phyloP scores from a whole-genome alignment of 1,140 invertebrate genomes.

The Hylyphantes graminicola region DNA sequence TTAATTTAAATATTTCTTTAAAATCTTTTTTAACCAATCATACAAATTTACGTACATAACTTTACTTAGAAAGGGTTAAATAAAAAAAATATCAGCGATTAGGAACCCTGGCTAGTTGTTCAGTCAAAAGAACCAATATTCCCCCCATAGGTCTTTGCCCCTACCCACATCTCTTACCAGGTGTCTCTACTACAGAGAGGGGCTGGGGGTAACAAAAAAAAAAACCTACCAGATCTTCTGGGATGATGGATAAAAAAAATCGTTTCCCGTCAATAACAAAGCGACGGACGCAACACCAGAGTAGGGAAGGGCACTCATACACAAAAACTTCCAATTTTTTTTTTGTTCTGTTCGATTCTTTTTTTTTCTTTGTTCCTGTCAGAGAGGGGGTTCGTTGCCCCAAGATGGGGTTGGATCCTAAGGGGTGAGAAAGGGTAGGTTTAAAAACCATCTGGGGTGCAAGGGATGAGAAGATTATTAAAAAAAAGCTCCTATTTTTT shows the following conservation, averaged over 20 bases:
- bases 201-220: constrained; percentile 20
- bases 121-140: too few species aligned
- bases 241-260: constrained; percentile 11
- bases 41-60: too few species aligned
- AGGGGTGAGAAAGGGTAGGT: constrained; percentile 48
- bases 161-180: constrained; percentile 31
- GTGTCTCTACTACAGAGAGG: constrained; percentile 34
- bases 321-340: constrained; percentile 6
- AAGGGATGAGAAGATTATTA: not conserved
- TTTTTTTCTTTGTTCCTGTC: constrained; percentile 35
- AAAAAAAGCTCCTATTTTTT: not conserved
- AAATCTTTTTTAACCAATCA: too few species aligned
- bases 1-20: too few species aligned
- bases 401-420: constrained; percentile 15
- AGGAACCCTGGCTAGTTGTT: too few species aligned
- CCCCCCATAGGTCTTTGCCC: constrained; percentile 32
- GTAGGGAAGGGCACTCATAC: constrained; percentile 14
- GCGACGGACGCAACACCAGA: constrained; percentile 35
- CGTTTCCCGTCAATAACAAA: constrained; percentile 40
- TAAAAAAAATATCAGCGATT: too few species aligned
- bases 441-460: constrained; percentile 44
- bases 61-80: too few species aligned
- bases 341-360: constrained; percentile 19
- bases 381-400: constrained; percentile 29
- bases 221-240: constrained; percentile 11